A percentile compares a stretch with the other conserved stretches of the same genome.
These are phyloP conservation scores for Dasyprocta punctata DNA, from an alignment of 2,113 vertebrate genomes.

Conservation along the genomic window DNA sequence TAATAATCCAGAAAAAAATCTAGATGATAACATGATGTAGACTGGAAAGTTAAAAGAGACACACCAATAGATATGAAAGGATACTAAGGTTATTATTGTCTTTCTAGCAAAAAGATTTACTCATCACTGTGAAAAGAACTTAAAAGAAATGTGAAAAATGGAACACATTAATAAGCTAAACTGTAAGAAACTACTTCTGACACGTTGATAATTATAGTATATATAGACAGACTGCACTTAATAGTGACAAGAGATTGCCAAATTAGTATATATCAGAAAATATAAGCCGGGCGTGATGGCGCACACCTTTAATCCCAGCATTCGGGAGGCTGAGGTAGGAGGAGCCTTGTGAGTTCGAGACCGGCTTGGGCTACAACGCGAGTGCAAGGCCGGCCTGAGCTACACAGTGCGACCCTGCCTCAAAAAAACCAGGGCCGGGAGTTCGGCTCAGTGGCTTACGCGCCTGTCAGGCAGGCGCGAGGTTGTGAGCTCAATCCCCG, in stretches of 20 bases:
- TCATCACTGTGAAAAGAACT: not conserved
- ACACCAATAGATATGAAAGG: not conserved
- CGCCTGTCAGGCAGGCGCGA: too few relatives aligned
- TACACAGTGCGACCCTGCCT: too few relatives aligned
- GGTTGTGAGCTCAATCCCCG: too few relatives aligned
- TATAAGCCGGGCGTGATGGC: too few relatives aligned
- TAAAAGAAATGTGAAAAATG: not conserved
- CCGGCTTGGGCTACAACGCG: too few relatives aligned
- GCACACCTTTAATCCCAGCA: too few relatives aligned
- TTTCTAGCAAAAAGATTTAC: not conserved
- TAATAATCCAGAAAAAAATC: not conserved
- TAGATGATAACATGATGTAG: not conserved
- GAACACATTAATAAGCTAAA: slow-evolving; percentile 8
- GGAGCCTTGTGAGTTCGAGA: too few relatives aligned
- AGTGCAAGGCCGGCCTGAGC: too few relatives aligned
- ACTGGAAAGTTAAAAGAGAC: not conserved
- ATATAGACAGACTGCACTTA: not conserved
- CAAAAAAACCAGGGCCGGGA: too few relatives aligned
- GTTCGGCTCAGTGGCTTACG: too few relatives aligned
- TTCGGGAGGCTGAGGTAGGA: too few relatives aligned
- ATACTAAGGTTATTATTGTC: not conserved
- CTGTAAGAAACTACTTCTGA: slow-evolving; percentile 4
- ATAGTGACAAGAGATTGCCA: not conserved
- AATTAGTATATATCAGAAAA: not conserved
- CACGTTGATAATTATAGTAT: not conserved